Conservation (phyloP, 2,113 vertebrate species). For the Petrocephalus microphthalmus region DNA sequence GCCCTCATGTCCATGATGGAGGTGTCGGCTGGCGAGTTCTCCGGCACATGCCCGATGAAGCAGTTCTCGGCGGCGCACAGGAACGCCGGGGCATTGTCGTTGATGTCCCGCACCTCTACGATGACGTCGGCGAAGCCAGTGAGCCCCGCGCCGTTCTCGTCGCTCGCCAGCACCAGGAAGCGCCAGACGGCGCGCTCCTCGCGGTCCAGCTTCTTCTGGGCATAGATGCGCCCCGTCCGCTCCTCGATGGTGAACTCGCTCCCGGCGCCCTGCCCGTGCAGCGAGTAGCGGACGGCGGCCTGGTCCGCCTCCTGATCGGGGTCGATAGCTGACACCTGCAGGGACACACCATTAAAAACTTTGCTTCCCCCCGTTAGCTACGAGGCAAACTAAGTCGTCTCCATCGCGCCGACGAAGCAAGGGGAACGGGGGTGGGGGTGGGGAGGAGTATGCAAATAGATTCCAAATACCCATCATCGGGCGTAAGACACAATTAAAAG, state of each 20-base stretch:
- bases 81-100: conserved; percentile 75
- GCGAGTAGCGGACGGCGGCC: conserved; percentile 67
- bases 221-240: conserved; percentile 63
- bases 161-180: conserved; percentile 77
- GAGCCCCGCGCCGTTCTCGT: conserved; percentile 72
- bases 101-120: conserved; percentile 71
- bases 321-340: conserved; percentile 75
- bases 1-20: conserved; percentile 79
- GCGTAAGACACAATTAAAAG: conserved; percentile 55
- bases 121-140: conserved; percentile 83
- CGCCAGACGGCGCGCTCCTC: conserved; percentile 69
- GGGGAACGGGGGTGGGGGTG: conserved; percentile 6
- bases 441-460: conserved; percentile 19
- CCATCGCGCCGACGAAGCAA: conserved; percentile 29
- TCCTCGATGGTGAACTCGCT: conserved; percentile 74
- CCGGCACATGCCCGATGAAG: conserved; percentile 66
- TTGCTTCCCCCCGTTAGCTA: not conserved
- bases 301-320: conserved; percentile 76
- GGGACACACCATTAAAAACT: not conserved
- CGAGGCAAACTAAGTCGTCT: conserved; percentile 34
- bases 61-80: conserved; percentile 67
- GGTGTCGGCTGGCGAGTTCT: conserved; percentile 75
- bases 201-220: conserved; percentile 65
- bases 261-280: conserved; percentile 75
- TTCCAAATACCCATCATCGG: conserved; percentile 47